Evolutionary conservation across 2,113 vertebrate species (phyloP), one percentile per base, ranked within the genome.

Genomic region (Atlantisia rogersi): DNA sequence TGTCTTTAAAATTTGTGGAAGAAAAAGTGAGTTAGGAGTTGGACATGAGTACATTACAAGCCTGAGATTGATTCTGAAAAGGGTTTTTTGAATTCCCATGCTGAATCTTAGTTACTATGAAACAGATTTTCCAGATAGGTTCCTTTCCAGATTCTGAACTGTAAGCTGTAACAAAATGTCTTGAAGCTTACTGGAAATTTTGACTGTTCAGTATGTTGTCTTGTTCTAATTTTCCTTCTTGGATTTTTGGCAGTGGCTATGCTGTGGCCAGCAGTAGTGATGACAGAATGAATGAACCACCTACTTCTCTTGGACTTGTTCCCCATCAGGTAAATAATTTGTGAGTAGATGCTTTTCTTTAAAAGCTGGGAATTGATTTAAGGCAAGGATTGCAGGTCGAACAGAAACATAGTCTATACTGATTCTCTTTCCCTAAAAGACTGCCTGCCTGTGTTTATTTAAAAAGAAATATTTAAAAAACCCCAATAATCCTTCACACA

Each of bases 221-320:
- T 68, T 74, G 46, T 93, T 96, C 62, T 89, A 76, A 96, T 65
- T 82, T 76, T 76, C 50, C 68, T 78, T 75, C 40, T 65, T 77
- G 86, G 44, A 28, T 90, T 94, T 97, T 91, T 96, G 91, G 37
- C 97, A 99, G 99, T 74, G 99, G 99, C 90, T 99, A 99, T 11
- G 99, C 99, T 60, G 98, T 99, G 76, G 99, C 99, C 92, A 99
- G 99, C 97, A 99, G 99, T 97, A 99, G 99, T 81, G 99, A 99
- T 22, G 99, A 99, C 95, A 98, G 99, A 93, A 99, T 99, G 99
- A 99, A 99, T 37, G 99, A 99, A 86, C 99, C 99, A 16, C 99
- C 99, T 29, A 99, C 99, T 25, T 99, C 99, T 14, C 98, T 99
- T 44, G 99, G 99, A 29, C 98, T 99, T 7, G 99, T 99, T 68